Conservation (phyloP, 2,113 vertebrate species). For the Odocoileus virginianus region DNA sequence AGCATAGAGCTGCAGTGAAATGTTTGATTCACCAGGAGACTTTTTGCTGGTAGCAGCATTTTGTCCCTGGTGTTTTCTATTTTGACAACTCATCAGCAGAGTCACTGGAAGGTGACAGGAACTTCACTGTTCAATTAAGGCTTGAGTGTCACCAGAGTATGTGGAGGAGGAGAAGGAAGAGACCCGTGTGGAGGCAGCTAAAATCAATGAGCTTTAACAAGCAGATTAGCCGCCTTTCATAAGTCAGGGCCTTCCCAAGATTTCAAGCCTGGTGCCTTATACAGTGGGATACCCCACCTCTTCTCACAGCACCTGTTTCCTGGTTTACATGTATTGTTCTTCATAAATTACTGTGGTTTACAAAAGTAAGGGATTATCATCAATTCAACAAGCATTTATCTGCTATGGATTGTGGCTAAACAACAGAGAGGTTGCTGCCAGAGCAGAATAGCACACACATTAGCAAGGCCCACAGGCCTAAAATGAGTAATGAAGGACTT, state of each 20-base stretch:
- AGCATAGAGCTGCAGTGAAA: not conserved
- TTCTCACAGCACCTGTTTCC: not conserved
- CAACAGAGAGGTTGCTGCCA: not conserved
- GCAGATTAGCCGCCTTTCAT: not conserved
- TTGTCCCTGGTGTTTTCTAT: not conserved
- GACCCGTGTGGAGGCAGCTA: not conserved
- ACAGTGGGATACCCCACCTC: rapidly evolving
- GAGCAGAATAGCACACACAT: not conserved
- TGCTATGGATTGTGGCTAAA: not conserved
- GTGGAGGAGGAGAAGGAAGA: not conserved
- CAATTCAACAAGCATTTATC: not conserved
- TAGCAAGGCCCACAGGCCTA: not conserved
- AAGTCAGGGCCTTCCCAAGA: not conserved
- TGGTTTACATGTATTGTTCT: not conserved
- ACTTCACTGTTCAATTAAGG: conserved; percentile 1
- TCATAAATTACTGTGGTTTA: not conserved
- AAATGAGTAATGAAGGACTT: not conserved
- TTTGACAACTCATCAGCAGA: conserved; percentile 41
- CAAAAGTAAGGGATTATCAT: not conserved
- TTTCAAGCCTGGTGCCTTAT: not conserved
- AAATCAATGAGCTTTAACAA: not conserved
- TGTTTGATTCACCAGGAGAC: not conserved
- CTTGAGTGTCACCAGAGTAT: not conserved
- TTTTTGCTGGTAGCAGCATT: not conserved
- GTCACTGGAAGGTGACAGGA: not conserved